Conservation (phyloP, 2,888 invertebrate species). For the Cryptocephalus primarius region DNA sequence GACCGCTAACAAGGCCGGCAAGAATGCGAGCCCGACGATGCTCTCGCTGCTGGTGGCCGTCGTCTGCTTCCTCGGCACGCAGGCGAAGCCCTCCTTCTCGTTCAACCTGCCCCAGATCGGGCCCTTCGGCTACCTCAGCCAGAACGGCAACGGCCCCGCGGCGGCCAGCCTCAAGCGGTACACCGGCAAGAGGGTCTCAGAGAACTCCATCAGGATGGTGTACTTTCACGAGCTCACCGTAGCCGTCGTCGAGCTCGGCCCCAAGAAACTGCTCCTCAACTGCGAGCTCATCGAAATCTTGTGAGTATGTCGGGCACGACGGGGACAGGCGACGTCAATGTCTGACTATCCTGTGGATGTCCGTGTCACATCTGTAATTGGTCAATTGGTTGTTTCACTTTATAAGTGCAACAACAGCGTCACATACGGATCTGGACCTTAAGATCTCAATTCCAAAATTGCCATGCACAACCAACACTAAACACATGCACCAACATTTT, state of each 20-base stretch:
- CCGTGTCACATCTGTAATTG: too few relatives aligned
- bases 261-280: constrained; percentile 56
- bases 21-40: too few relatives aligned
- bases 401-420: too few relatives aligned
- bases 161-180: constrained; percentile 41
- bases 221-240: constrained; percentile 75
- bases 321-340: too few relatives aligned
- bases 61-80: constrained; percentile 22
- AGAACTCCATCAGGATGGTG: constrained; percentile 61
- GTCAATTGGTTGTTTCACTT: too few relatives aligned
- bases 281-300: constrained; percentile 79
- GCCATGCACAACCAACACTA: too few relatives aligned
- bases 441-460: too few relatives aligned
- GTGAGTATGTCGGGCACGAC: constrained; percentile 47
- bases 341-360: too few relatives aligned
- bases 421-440: too few relatives aligned
- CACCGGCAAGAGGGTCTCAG: constrained; percentile 52
- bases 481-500: too few relatives aligned
- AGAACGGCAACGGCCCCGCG: constrained; percentile 1
- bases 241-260: constrained; percentile 68
- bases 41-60: constrained; percentile 3
- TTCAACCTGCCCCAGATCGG: constrained; percentile 25
- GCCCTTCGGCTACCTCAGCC: constrained; percentile 17
- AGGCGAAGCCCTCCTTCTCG: constrained; percentile 28
- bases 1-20: too few relatives aligned